Base-by-base conservation (phyloP, 30 jellyfish, hydroid and myxozoan genomes). In the Phacellophora camtschatica region DNA sequence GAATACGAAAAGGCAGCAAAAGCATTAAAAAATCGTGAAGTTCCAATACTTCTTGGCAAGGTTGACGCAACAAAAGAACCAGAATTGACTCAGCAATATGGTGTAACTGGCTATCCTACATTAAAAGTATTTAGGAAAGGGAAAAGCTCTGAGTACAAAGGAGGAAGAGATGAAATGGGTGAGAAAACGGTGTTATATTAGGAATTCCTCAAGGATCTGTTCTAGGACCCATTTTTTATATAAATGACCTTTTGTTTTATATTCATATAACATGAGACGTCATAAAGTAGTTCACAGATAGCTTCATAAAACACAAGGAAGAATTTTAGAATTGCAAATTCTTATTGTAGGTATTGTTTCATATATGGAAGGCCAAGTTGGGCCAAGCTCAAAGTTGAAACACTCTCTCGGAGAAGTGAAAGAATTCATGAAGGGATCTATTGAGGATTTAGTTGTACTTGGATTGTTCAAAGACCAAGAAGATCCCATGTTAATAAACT, bases 1-100 rank as follows among this genome's bases (percentile, higher is more conserved):
- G 96, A 75, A 42, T 95, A 89, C 63, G 99, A 94, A 59, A 94
- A 94, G 73, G 99, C 99, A 33, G 99, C 97, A n/a, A 70, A 72
- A 36, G 74, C 35, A 15, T 48, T 94, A 29, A 83, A 94, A 55
- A 68, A 61, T 15, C 72, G 88, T 2, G 95, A 94, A 16, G 76
- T 35, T 27, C 97, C 97, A 66, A 83, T 94, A 24, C 28, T 82
- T 28, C 90, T 94, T 50, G 99, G 86, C 34, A 94, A 94, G 57
- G 96, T 94, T 33, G 99, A 94, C 83, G 99, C 97, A 10, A 94
- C 99, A 4, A 72, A 50, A 25, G 99, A 94, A 42, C 53, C 83
- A 29, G 97, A 94, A 8, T 82, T 94, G 33, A 97, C 97, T n/a
- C 24, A 59, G 27, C 39, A 87, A 53, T 83, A 65, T 83, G 86